Base-by-base conservation (phyloP, 2,113 vertebrate species). In the Gadus macrocephalus region DNA sequence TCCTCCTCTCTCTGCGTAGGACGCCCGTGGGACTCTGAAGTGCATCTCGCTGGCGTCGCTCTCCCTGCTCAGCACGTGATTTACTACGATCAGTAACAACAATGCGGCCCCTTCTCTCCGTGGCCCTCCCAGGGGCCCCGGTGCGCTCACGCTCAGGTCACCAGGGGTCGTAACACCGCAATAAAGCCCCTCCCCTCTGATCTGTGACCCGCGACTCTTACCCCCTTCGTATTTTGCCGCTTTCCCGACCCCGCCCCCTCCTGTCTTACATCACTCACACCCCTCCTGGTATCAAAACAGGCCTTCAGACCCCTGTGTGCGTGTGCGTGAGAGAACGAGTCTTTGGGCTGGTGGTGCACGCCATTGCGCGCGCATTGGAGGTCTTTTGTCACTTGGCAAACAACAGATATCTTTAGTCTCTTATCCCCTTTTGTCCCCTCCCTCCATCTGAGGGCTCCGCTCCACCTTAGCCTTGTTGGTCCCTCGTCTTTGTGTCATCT, bases 171-270 rank as follows among this genome's bases (percentile, higher is more conserved):
- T 76, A 67, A 78, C 64, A 72, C 78, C 64, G 79, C 74, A 74
- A 90, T 88, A 86, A 86, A 86, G 85, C 64, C 20, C 70, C 56
- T 55, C 72, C 78, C 78, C 79, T 87, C 85, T 83, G 86, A 90
- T 86, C 88, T 79, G 77, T 83, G 86, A 89, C 82, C 88, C 85
- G 58, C 25, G 77, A 83, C 85, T 78, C 66, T 69, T 27, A 68
- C 64, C 20, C 66, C 59, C 74, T 64, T 19, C 28, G 31, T 49
- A 71, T 65, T 15, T 17, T 53, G 38, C 28, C 19, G 67, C 64
- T 70, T 76, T 35, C 60, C 81, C 79, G 58, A 16, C 25, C 69
- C 71, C 79, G 70, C 73, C 28, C 28, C 71, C 80, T 55, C 72
- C 67, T 64, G 31, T 11, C 61, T 27, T 63, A 78, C 72, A 49